phyloP scores from a whole-genome alignment of 1,140 invertebrate species.

The Meloidogyne exigua region DNA sequence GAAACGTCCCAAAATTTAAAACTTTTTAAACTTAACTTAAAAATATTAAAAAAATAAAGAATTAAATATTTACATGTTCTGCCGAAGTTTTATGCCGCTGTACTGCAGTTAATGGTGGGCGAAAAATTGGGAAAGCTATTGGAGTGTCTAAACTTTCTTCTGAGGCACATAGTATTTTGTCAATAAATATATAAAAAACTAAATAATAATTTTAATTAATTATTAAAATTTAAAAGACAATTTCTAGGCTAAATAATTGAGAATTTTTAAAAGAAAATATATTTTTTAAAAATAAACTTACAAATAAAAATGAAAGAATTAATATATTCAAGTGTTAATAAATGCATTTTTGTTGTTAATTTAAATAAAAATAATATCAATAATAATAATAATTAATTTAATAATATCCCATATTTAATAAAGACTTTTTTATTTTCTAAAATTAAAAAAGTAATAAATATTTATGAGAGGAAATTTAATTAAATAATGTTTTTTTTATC shows the following conservation, averaged over 20 bases:
- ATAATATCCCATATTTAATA: not conserved
- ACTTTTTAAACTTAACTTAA: not conserved
- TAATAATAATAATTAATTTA: not conserved
- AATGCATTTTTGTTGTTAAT: conserved; percentile 1
- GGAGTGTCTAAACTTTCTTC: not conserved
- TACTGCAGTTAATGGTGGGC: conserved; percentile 12
- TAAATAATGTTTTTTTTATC: no score
- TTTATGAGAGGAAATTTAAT: no score
- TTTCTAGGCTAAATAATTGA: no score
- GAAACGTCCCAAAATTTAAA: not conserved
- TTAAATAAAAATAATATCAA: not conserved
- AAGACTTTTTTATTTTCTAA: no score
- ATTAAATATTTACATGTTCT: not conserved
- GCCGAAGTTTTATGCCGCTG: not conserved
- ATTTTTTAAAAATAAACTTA: not conserved
- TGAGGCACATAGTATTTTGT: not conserved
- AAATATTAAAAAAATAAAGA: not conserved
- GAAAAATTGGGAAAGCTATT: conserved; percentile 24
- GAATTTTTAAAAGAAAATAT: no score
- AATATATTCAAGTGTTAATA: not conserved
- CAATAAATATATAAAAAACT: not conserved
- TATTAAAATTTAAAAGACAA: not conserved
- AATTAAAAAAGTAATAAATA: no score
- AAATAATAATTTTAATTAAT: not conserved
- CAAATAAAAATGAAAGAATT: not conserved